A percentile compares a stretch with the other conserved stretches of the same genome.
Conservation (phyloP, 2,797 vertebrate genomes). For the Gallinago solitaria region DNA sequence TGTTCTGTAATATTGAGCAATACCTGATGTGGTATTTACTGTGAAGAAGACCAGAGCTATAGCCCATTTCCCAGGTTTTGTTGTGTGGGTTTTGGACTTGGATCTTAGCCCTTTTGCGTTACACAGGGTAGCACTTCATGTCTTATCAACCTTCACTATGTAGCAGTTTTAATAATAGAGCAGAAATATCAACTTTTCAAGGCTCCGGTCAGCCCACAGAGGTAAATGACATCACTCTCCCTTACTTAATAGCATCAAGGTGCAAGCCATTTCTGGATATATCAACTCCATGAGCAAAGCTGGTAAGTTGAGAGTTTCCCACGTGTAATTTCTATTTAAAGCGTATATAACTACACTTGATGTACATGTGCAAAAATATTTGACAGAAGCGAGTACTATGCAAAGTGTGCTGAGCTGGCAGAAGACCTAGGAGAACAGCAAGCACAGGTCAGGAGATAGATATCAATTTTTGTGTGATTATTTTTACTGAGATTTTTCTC, state of each 20-base stretch:
- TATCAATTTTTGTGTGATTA: background rate
- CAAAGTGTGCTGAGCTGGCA: background rate
- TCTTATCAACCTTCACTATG: background rate
- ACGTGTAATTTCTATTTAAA: background rate
- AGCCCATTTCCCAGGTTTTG: background rate
- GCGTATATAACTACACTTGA: background rate
- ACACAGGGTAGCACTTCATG: background rate
- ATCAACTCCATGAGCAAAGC: background rate
- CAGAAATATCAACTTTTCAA: background rate
- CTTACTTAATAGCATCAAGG: background rate
- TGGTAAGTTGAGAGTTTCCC: background rate
- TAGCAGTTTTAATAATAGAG: background rate
- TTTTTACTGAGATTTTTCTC: background rate
- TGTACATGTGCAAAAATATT: background rate
- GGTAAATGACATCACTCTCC: background rate
- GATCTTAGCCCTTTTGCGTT: background rate
- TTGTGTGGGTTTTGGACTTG: background rate
- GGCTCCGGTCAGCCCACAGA: background rate
- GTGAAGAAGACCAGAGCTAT: background rate
- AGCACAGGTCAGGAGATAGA: background rate
- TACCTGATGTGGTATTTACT: background rate
- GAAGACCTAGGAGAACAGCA: background rate
- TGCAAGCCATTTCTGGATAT: background rate
- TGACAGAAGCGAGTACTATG: background rate
- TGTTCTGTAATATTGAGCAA: background rate